These are phyloP conservation scores for Oligia latruncula DNA, from an alignment of 2,888 invertebrate genomes.

Conservation along the genomic window DNA sequence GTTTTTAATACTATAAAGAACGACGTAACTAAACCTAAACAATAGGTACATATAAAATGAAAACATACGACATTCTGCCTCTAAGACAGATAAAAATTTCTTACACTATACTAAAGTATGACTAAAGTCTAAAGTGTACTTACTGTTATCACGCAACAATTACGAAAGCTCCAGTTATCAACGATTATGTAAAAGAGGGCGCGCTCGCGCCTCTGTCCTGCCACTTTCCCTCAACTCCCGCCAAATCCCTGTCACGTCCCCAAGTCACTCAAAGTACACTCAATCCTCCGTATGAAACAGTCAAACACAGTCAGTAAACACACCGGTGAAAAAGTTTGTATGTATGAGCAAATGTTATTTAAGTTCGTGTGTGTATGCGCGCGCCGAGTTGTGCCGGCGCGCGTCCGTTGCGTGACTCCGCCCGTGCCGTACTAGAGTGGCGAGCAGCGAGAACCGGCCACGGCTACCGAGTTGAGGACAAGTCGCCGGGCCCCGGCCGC, in stretches of 20 bases:
- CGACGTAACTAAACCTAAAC: constrained; percentile 27
- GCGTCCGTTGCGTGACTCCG: constrained; percentile 84
- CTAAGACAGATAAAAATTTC: constrained; percentile 40
- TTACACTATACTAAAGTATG: constrained; percentile 55
- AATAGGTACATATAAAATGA: background rate
- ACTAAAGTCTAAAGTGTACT: constrained; percentile 74
- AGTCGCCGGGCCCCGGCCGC: constrained; percentile 63
- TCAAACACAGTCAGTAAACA: constrained; percentile 77
- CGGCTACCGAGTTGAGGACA: constrained; percentile 79
- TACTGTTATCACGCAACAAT: constrained; percentile 88
- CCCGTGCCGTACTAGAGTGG: constrained; percentile 85
- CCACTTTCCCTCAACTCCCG: constrained; percentile 82
- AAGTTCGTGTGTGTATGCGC: constrained; percentile 75
- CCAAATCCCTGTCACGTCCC: constrained; percentile 73
- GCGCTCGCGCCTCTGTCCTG: constrained; percentile 72
- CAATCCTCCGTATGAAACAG: constrained; percentile 68
- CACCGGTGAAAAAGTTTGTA: constrained; percentile 74
- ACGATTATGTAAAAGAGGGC: constrained; percentile 81
- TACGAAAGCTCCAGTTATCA: constrained; percentile 85
- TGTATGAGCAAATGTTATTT: constrained; percentile 70
- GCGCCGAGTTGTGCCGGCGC: constrained; percentile 74
- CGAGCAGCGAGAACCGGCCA: constrained; percentile 74
- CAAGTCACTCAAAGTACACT: constrained; percentile 74
- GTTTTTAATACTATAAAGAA: constrained; percentile 2
- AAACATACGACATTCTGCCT: constrained; percentile 8